Base-by-base conservation (phyloP, 1,140 invertebrate species). In the Ostrea denselamellosa region DNA sequence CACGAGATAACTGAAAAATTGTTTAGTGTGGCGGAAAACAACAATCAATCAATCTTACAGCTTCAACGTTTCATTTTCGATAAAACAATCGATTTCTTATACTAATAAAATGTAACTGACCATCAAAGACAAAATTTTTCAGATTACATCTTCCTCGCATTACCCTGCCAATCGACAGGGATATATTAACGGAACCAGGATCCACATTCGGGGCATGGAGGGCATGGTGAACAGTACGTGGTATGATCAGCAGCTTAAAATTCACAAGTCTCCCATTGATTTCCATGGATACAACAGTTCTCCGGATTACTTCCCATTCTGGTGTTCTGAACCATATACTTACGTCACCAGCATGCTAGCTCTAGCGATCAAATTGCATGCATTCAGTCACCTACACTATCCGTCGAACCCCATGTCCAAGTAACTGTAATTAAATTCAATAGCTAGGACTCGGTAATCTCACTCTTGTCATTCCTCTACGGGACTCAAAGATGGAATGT, bases 221-320 rank as follows among this genome's bases (percentile, higher is more conserved):
- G 90, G 90, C 19, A 83, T 88, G 0, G 86, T 87, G 65, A 62
- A 87, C 19, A 89, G 90, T 53, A 53, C 54, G 17, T 88, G 88
- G 84, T 92, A 90, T 82, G 62, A 89, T 56, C 22, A 87, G 77
- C 86, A 90, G 81, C 51, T 87, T 0, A 85, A 86, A 14, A 25
- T 82, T 53, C 34, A 25, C 4, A 77, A 86, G 14, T 88, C 91
- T 12, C 91, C 92, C 5, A 87, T 89, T 22, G 90, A 90, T 84
- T 93, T 93, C 89, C 87, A 91, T 84, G 92, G 92, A 68, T 93
- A 88, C 89, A 93, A 93, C 85, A 89, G 87, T 34, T 85, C 91
- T 28, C 81, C 89, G 0, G 85, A 77, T 58, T 90, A 86, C n/a
- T 92, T 92, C 85, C 92, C 92, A 8, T 93, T 92, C 82, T 93